Base-by-base conservation (phyloP, 2,797 vertebrate species). In the Mus minutoides region DNA sequence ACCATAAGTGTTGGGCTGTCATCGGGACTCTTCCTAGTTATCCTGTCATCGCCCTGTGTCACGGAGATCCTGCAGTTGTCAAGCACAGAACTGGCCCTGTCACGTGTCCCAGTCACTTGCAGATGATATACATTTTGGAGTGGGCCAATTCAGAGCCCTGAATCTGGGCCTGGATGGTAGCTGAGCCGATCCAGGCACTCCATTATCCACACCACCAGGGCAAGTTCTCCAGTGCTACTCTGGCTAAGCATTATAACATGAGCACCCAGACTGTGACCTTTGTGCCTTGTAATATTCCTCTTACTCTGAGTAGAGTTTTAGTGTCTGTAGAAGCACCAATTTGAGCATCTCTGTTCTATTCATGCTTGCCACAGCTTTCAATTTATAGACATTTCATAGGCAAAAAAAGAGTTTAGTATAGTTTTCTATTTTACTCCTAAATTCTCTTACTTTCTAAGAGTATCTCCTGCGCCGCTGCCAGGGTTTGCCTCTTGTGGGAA, bases 401-500 rank as follows among this genome's bases (percentile, higher is more conserved):
- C 40, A 6, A 94, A 93, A 93, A 92, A 90, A 69, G 8, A 88
- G 2, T 43, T 69, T 78, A 94, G 37, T 16, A 26, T 21, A 10
- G n/a, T 77, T 94, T 92, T 85, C 64, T 87, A 3, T 75, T 95
- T 92, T 78, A 77, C 22, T 56, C 46, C 31, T 52, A 91, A 46
- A 22, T 94, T 89, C 79, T 77, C 17, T 84, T 56, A 77, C 73
- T 88, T 76, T 96, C 93, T 94, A 60, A 67, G 90, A 85, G 10
- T 37, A 52, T 73, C 73, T 92, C 34, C 56, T 75, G 21, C 56
- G 75, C 89, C 60, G 52, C 29, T 91, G 24, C 19, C 34, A 4
- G 46, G 40, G 10, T 67, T 67, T 37, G 21, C 67, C 29, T 60
- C 43, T 78, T 92, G 0, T 91, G 54, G 82, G 88, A 92, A 94